Evolutionary conservation across 2,113 vertebrate species (phyloP).

Genomic region (Mormoops blainvillei): DNA sequence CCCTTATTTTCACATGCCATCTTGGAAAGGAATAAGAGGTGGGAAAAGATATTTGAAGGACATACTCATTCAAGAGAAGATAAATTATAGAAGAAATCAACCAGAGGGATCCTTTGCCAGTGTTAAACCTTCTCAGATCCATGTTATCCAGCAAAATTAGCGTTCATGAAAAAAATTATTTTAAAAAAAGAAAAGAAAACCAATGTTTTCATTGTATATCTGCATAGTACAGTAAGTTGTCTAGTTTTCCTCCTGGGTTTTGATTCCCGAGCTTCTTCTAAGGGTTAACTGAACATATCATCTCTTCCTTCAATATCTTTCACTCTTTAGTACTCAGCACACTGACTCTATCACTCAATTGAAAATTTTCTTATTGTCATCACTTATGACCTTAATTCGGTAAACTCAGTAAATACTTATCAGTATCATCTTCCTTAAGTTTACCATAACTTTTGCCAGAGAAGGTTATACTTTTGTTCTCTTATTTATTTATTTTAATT

Average conservation of each 20-base stretch:
- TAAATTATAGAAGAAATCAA: background rate
- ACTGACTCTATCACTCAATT: background rate
- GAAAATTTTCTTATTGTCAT: background rate
- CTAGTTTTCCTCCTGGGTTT: background rate
- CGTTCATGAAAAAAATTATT: background rate
- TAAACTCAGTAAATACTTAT: background rate
- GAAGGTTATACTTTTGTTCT: background rate
- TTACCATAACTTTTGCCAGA: background rate
- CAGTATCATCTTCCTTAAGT: background rate
- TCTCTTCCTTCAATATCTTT: background rate
- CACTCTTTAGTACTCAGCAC: background rate
- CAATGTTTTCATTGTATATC: background rate
- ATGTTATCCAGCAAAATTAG: background rate
- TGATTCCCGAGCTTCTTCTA: background rate
- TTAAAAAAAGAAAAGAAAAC: background rate
- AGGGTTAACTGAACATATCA: background rate
- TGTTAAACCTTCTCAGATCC: background rate
- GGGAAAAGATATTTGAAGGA: background rate
- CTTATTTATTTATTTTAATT: background rate
- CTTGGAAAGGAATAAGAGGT: background rate
- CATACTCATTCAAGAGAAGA: background rate
- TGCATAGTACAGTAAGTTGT: background rate
- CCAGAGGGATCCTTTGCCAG: background rate
- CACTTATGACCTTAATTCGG: background rate
- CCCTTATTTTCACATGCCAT: background rate